Conservation (phyloP, 2,113 vertebrate genomes). For the Crotalus helleri region DNA sequence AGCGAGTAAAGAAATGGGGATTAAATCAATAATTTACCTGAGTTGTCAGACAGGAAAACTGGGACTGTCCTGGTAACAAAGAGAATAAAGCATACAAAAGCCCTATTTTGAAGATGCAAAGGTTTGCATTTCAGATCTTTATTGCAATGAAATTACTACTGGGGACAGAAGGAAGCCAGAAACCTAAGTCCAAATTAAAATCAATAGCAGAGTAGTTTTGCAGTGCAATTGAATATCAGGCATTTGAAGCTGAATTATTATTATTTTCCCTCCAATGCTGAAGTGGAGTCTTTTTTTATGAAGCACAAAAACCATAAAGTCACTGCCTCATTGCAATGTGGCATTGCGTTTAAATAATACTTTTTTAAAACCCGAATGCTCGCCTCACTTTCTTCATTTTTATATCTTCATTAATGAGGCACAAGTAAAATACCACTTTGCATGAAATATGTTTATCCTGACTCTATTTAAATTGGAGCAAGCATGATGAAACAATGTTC, state of each 20-base stretch:
- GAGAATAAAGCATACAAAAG: neutral
- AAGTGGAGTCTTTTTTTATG: neutral
- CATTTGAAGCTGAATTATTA: slow-evolving; percentile 42
- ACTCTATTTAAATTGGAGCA: neutral
- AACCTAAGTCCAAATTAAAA: slow-evolving; percentile 29
- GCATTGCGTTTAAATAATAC: slow-evolving; percentile 16
- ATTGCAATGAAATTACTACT: slow-evolving; percentile 21
- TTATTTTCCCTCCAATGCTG: neutral
- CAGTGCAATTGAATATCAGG: neutral
- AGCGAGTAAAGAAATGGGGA: neutral
- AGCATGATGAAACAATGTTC: neutral
- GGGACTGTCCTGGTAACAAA: neutral
- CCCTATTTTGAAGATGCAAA: slow-evolving; percentile 46
- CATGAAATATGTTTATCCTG: slow-evolving; percentile 19
- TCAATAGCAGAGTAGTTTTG: slow-evolving; percentile 41
- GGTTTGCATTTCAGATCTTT: slow-evolving; percentile 31
- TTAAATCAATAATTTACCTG: neutral
- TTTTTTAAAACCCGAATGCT: slow-evolving; percentile 10
- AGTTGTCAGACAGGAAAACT: neutral
- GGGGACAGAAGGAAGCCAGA: neutral
- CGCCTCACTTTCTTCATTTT: slow-evolving; percentile 18
- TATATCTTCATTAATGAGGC: neutral
- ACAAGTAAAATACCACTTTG: neutral
- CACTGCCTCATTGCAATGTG: neutral
- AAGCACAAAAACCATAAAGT: slow-evolving; percentile 5